Evolutionary conservation across 2,113 vertebrate species (phyloP), one percentile per base, ranked within the genome.

Genomic region (Gallinago media): DNA sequence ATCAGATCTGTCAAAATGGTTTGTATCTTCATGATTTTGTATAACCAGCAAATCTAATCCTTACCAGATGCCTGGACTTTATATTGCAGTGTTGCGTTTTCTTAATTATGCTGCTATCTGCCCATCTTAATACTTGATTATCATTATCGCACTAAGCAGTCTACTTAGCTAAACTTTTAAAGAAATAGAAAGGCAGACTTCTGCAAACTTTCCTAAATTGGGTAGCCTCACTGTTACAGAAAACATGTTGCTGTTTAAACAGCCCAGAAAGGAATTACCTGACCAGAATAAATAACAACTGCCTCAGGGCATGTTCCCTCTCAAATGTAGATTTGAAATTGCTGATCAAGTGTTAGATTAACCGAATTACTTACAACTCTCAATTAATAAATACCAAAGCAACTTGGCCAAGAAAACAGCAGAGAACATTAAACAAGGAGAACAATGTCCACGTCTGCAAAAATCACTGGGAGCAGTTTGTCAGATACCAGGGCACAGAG

Each of bases 341-440:
- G 79, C 96, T 97, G 95, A 96, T 94, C 76, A 68, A 95, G 73
- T 68, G 86, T 54, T 87, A 95, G 96, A 97, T 96, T 96, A 96
- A 94, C 72, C 78, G 54, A 86, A 78, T 89, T 72, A 89, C 74
- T 95, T 95, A 94, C 86, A 84, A 81, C 56, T 94, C 84, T 91
- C 85, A 94, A 96, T 94, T 97, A 97, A 95, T 95, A 93, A 94
- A 94, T 86, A 95, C 83, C 91, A 91, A 95, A 94, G 73, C 38
- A 81, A 89, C 66, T 56, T 81, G 71, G 54, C 75, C 92, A 79
- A 81, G 80, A 89, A 94, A 96, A 91, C 47, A 88, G 71, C 52
- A 79, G 47, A 54, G 88, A 92, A 81, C 92, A 72, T 94, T 82
- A 84, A 93, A 92, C 68, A 95, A 86, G 90, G 86, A 92, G 73